Evolutionary conservation across 2,797 vertebrate genomes (phyloP), one percentile per base, ranked within the genome.

Genomic region (Danionella dracula): DNA sequence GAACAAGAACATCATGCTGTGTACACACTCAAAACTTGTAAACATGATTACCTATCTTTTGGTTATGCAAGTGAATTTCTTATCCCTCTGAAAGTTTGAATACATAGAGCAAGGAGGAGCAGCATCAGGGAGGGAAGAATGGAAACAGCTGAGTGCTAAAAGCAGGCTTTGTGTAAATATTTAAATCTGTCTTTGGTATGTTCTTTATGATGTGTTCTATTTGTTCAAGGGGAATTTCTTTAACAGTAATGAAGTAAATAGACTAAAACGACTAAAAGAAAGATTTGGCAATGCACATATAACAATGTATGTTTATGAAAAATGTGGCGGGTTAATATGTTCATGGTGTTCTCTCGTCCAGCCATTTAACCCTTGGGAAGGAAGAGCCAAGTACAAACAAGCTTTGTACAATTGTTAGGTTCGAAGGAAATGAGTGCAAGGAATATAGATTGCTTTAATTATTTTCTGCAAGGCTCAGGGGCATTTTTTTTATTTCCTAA

Each of bases 231-330:
- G n/a, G n/a, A n/a, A n/a, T n/a, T n/a, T n/a, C n/a, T n/a, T n/a
- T n/a, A n/a, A n/a, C n/a, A 70, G 63, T 76, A 78, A 76, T 76
- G 69, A 74, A 69, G 46, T 58, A 73, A 73, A 71, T 56, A 65
- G 41, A 61, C 56, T 20, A 31, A 23, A 44, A 38, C 60, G 44
- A n/a, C n/a, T 34, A 32, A 48, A n/a, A 16, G 20, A 34, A 41
- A 50, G 56, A 54, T 55, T 41, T 61, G 75, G 55, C 44, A 46
- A 50, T 17, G 32, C 15, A 21, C 51, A 32, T 32, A 23, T 20
- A 66, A 66, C 56, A 66, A 55, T 42, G 57, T 42, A 57, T 46
- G 44, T 49, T 19, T 31, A 16, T 54, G 37, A 42, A 59, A 40
- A 32, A 56, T 17, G 4, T 20, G 20, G 12, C 7, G 16, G 69